Conservation (phyloP, 1,140 invertebrate genomes). For the Eumaeus atala region DNA sequence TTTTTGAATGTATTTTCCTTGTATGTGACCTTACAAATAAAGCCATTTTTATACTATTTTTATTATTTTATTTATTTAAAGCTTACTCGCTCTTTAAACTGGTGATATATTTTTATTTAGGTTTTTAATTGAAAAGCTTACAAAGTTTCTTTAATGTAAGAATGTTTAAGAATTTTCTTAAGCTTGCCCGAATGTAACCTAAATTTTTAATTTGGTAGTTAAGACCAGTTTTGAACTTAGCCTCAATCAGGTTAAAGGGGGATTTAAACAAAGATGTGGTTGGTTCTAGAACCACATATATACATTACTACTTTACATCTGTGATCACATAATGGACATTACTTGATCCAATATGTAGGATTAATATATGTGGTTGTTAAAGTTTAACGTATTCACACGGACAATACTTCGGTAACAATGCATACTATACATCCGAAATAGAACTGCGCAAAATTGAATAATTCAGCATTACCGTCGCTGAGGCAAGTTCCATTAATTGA, state of each 20-base stretch:
- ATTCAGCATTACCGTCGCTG: conserved; percentile 11
- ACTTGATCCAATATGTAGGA: conserved; percentile 11
- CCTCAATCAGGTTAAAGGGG: background rate
- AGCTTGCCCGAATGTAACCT: no score
- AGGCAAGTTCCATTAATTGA: background rate
- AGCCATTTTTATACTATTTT: no score
- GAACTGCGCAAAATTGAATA: conserved; percentile 14
- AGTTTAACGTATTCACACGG: conserved; percentile 9
- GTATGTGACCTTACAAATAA: no score
- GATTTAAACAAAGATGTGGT: background rate
- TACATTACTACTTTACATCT: no score
- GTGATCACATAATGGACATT: background rate
- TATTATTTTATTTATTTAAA: no score
- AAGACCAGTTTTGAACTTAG: background rate
- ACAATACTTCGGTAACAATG: conserved; percentile 16
- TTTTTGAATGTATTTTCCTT: no score
- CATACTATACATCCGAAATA: conserved; percentile 12
- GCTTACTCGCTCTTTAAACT: no score
- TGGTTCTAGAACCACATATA: background rate
- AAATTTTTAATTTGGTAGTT: no score
- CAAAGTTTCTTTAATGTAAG: no score
- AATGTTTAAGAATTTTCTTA: no score
- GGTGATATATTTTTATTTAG: no score
- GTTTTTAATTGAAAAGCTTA: no score
- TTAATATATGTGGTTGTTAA: conserved; percentile 2